A percentile compares a stretch with the other conserved stretches of the same genome.
These are phyloP conservation scores for Podarcis siculus DNA, from an alignment of 2,797 vertebrate species.

Conservation along the genomic window DNA sequence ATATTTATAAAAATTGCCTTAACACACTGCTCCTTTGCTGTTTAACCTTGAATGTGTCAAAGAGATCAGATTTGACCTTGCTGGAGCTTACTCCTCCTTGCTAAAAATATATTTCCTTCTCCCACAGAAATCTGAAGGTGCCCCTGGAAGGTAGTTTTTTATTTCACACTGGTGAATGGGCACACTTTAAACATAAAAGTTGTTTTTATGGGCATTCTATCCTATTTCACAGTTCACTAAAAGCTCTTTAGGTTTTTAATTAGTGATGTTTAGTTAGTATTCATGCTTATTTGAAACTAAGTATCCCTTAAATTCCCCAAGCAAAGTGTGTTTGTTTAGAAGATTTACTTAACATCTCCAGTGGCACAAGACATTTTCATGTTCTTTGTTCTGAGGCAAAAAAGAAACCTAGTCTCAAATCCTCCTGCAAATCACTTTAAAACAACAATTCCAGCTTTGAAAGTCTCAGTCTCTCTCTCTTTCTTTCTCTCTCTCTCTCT, in stretches of 20 bases:
- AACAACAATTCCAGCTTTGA: conserved; percentile 6
- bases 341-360: not conserved
- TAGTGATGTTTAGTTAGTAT: not conserved
- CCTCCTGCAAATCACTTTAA: conserved; percentile 6
- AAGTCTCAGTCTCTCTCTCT: not conserved
- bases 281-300: conserved; percentile 9
- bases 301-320: not conserved
- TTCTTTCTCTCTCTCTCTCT: not conserved
- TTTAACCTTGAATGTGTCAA: not conserved
- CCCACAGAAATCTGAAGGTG: not conserved
- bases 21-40: not conserved
- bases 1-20: not conserved
- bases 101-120: not conserved
- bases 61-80: not conserved
- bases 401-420: not conserved
- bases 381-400: conserved; percentile 7
- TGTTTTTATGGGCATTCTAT: not conserved
- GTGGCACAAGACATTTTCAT: not conserved
- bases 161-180: not conserved
- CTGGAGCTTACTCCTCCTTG: not conserved
- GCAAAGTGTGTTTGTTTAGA: not conserved
- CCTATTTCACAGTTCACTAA: not conserved
- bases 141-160: not conserved
- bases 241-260: not conserved
- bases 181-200: not conserved